Percentiles rank a stretch among this genome's conserved stretches.
phyloP scores from a whole-genome alignment of 2,113 vertebrate genomes.

The Coturnix japonica region DNA sequence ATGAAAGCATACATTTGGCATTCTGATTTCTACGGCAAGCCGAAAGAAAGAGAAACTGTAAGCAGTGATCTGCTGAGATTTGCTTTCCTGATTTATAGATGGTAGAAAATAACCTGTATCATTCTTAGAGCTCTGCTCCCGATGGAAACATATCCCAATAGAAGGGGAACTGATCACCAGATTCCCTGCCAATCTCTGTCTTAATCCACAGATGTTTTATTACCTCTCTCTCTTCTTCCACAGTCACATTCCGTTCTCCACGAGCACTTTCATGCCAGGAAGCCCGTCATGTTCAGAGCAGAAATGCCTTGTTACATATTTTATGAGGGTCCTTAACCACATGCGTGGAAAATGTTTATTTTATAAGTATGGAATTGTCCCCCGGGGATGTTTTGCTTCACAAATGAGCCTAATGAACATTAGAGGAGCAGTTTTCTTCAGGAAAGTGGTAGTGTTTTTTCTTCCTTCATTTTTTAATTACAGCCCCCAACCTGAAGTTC shows the following conservation, averaged over 20 bases:
- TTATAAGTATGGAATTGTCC: constrained; percentile 51
- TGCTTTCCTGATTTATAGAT: neutral
- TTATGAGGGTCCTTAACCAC: constrained; percentile 62
- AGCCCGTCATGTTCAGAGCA: neutral
- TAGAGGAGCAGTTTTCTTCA: constrained; percentile 45
- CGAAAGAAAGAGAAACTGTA: constrained; percentile 9
- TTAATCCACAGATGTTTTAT: constrained; percentile 21
- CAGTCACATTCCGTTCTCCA: neutral
- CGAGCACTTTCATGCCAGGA: constrained; percentile 14
- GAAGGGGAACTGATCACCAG: neutral
- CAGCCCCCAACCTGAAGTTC: constrained; percentile 1
- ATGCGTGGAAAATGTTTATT: constrained; percentile 59
- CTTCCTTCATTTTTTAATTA: constrained; percentile 59
- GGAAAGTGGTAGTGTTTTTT: constrained; percentile 25
- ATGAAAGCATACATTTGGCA: neutral
- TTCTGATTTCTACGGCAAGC: neutral
- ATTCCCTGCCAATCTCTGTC: constrained; percentile 29
- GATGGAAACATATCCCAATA: neutral
- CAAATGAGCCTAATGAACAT: constrained; percentile 61
- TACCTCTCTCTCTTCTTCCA: neutral
- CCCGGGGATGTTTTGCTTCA: constrained; percentile 60
- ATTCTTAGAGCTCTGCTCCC: neutral
- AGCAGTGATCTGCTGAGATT: neutral
- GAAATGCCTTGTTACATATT: constrained; percentile 34
- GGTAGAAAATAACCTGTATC: neutral